Base-by-base conservation (phyloP, 2,113 vertebrate genomes). In the Aramus guarauna region DNA sequence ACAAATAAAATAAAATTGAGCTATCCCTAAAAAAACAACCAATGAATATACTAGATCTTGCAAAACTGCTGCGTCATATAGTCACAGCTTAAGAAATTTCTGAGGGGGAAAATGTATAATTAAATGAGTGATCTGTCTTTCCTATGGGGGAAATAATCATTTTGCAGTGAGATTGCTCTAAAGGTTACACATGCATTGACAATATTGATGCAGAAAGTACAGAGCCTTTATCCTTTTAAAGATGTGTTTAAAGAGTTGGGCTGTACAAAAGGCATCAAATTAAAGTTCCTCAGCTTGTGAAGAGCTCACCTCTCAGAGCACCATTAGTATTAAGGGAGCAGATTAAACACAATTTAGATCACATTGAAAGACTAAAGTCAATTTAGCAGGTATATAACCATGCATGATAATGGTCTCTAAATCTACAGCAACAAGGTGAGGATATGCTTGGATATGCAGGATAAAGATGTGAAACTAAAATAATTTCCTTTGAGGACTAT, bases 341-440 rank as follows among this genome's bases (percentile, higher is more conserved):
- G 72, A 95, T 96, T 96, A 95, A 87, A 89, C 93, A 95, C 64
- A 94, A 90, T 97, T 97, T 97, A 68, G 76, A 84, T 72, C 71
- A 56, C 78, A 84, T 56, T 93, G 86, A 94, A 94, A 96, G 92
- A 68, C 59, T 94, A 90, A 96, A 94, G 73, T 91, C 73, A 94
- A 95, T 97, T 93, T 95, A 97, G 88, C 84, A 91, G 74, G 72
- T 94, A 85, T 93, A 90, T 92, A 97, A 94, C 85, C 88, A 88
- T 97, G 94, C 86, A 92, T 90, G 79, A 62, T 85, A 66, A 94
- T 92, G 58, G 85, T 90, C 87, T 90, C 75, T 97, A 97, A 68
- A 91, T 96, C 56, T 78, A 56, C 67, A 95, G 77, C 90, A 96
- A 84, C 63, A 97, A 86, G 82, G 94, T 96, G 88, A 94, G 91